Conservation (phyloP, 2,888 invertebrate genomes). For the Pammene aurita region DNA sequence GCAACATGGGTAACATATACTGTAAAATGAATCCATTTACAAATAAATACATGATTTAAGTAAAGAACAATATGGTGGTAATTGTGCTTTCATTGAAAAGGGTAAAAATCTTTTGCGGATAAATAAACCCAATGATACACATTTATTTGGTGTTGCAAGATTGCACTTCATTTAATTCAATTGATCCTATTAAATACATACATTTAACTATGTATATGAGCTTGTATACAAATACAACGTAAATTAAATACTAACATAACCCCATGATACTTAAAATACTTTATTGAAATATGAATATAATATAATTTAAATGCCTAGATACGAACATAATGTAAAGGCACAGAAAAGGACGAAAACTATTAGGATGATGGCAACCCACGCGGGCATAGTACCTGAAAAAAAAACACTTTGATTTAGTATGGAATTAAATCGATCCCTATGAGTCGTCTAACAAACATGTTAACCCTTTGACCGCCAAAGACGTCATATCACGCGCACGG, state of each 20-base stretch:
- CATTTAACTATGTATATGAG: slow-evolving; percentile 62
- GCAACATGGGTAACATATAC: too few relatives aligned
- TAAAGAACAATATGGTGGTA: too few relatives aligned
- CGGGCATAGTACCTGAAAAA: slow-evolving; percentile 89
- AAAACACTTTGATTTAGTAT: slow-evolving; percentile 44
- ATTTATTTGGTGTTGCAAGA: slow-evolving; percentile 50
- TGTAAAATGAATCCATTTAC: too few relatives aligned
- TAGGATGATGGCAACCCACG: slow-evolving; percentile 90
- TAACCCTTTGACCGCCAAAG: too few relatives aligned
- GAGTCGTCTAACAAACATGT: too few relatives aligned
- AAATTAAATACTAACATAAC: slow-evolving; percentile 54
- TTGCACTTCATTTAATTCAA: slow-evolving; percentile 72
- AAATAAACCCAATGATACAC: slow-evolving; percentile 1
- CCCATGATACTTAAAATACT: slow-evolving; percentile 60
- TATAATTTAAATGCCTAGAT: slow-evolving; percentile 87
- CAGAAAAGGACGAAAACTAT: slow-evolving; percentile 89
- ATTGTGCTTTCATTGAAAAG: too few relatives aligned
- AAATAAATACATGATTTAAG: too few relatives aligned
- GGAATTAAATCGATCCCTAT: not conserved
- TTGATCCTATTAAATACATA: slow-evolving; percentile 75
- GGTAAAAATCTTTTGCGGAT: too few relatives aligned
- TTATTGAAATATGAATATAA: slow-evolving; percentile 44
- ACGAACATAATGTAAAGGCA: slow-evolving; percentile 92
- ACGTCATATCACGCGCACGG: too few relatives aligned
- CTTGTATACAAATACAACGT: slow-evolving; percentile 58